Base-by-base conservation (phyloP, 2,888 invertebrate genomes). In the Xanthorhoe spadicearia region DNA sequence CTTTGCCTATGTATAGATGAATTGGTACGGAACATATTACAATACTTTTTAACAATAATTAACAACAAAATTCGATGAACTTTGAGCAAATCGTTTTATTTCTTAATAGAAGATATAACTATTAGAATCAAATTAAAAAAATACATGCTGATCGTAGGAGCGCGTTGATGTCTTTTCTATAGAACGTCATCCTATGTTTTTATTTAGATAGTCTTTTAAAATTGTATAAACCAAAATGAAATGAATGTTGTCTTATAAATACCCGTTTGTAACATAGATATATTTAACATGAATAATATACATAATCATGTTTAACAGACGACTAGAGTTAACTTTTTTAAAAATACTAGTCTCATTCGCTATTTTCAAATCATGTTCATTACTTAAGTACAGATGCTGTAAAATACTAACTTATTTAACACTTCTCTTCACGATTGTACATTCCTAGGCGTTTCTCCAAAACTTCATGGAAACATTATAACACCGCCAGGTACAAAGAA, bases 401-500 rank as follows among this genome's bases (percentile, higher is more conserved):
- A 43, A 43, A 43, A 18, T n/a, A 9, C 0, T 1, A 49, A 15
- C 2, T 8, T 32, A 0, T 17, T 43, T 4, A 53, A 64, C 64
- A 68, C 55, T 72, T 77, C 67, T 69, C 58, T 53, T 49, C 71
- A 38, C 38, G 60, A 74, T 72, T 68, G 68, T 84, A 84, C 84
- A 87, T 88, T 87, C 84, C 82, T 83, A 83, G 78, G 74, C 78
- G 77, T 77, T 63, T 70, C 65, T 60, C 46, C 56, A 75, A 66
- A 72, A 73, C 73, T 73, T 73, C 65, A 65, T 60, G 60, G 58
- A 66, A 70, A 77, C 76, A 73, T 79, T 79, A 83, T 63, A 75
- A 78, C 69, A 73, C 74, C 61, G 78, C 15, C 86, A 85, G 86
- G 84, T 85, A 89, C 80, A 82, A 83, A 83, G 81, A 80, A 66